Conservation (phyloP, 2,797 vertebrate species). For the Scolopax bukidnonensis region DNA sequence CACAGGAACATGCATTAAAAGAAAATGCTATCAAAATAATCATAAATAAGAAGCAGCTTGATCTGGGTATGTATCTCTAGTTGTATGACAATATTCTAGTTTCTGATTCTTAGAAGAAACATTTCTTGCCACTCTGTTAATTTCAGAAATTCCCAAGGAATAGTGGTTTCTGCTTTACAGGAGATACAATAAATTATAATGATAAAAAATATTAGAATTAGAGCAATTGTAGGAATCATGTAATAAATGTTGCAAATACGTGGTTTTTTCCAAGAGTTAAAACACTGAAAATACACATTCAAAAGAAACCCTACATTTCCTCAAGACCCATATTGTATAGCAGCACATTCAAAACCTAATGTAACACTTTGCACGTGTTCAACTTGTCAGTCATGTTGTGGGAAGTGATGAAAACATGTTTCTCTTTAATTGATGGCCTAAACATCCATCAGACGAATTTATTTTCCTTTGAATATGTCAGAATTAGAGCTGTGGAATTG, state of each 20-base stretch:
- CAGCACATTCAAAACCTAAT: background rate
- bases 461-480: background rate
- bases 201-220: background rate
- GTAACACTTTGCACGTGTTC: background rate
- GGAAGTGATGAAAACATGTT: background rate
- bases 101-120: background rate
- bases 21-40: slow-evolving; percentile 88
- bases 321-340: background rate
- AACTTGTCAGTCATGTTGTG: background rate
- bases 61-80: slow-evolving; percentile 78
- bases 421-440: background rate
- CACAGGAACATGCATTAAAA: slow-evolving; percentile 80
- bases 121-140: background rate
- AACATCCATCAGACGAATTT: background rate
- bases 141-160: background rate
- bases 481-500: background rate
- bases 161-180: background rate
- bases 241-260: background rate
- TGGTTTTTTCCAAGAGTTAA: background rate
- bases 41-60: slow-evolving; percentile 87
- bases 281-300: background rate
- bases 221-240: background rate
- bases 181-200: background rate
- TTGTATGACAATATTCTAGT: background rate
- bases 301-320: background rate